Percentiles rank a stretch among this genome's conserved stretches.
These are phyloP conservation scores for Eupithecia insigniata DNA, from an alignment of 2,888 invertebrate species.

Conservation along the genomic window DNA sequence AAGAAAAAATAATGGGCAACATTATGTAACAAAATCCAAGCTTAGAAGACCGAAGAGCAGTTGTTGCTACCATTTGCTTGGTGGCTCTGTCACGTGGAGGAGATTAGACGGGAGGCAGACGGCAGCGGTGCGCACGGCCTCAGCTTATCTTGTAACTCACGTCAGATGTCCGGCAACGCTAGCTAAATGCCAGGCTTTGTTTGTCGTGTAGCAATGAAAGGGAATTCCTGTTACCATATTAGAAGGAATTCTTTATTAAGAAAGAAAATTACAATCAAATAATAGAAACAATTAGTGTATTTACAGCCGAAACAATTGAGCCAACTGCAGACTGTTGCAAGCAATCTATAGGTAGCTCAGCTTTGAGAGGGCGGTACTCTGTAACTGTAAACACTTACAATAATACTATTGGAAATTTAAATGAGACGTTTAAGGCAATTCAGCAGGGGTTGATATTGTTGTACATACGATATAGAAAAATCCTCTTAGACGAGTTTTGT, in stretches of 20 bases:
- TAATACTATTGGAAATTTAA: too few species aligned
- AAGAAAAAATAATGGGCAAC: neutral
- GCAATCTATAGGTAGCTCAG: too few species aligned
- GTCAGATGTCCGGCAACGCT: constrained; percentile 61
- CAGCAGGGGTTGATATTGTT: too few species aligned
- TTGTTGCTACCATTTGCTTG: constrained; percentile 9
- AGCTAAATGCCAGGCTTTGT: constrained; percentile 62
- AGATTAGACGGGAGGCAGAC: constrained; percentile 54
- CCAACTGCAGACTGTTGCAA: too few species aligned
- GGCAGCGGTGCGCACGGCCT: constrained; percentile 45
- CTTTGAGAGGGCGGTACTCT: too few species aligned
- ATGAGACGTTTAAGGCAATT: too few species aligned
- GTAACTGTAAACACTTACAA: too few species aligned
- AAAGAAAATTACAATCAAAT: too few species aligned
- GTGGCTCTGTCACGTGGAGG: constrained; percentile 45
- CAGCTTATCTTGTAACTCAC: constrained; percentile 72
- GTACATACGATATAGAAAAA: too few species aligned
- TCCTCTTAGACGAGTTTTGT: neutral
- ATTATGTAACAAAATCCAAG: neutral
- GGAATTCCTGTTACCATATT: constrained; percentile 14
- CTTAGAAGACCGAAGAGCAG: neutral
- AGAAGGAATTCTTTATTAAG: neutral
- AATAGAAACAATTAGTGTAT: too few species aligned
- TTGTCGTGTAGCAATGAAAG: constrained; percentile 44
- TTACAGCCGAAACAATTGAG: too few species aligned